Evolutionary conservation across 2,113 vertebrate species (phyloP).

Genomic region (Brachionichthys hirsutus): DNA sequence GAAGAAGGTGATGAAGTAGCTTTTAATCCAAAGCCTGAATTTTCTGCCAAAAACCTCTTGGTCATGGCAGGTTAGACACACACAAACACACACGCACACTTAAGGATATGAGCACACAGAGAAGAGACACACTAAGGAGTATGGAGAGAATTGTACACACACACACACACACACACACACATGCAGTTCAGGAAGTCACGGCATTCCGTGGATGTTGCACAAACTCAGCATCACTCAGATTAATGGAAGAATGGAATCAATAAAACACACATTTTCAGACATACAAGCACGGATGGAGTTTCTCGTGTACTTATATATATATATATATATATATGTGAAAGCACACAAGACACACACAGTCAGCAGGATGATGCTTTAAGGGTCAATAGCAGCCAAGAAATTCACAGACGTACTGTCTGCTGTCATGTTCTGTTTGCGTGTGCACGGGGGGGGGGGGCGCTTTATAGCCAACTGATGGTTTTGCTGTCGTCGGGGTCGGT

Average conservation of each 20-base stretch:
- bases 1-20: constrained; percentile 67
- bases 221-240: constrained; percentile 69
- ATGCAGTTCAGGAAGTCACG: constrained; percentile 38
- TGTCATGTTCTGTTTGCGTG: neutral
- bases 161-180: constrained; percentile 12
- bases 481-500: no score
- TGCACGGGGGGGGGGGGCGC: neutral
- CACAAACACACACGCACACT: constrained; percentile 16
- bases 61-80: constrained; percentile 57
- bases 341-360: constrained; percentile 1
- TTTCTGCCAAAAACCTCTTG: constrained; percentile 63
- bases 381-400: constrained; percentile 6
- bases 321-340: constrained; percentile 27
- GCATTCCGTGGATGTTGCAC: constrained; percentile 55
- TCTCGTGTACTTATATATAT: constrained; percentile 14
- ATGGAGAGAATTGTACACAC: neutral
- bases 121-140: constrained; percentile 18
- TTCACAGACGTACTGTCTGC: no score
- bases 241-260: constrained; percentile 56
- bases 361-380: constrained; percentile 21
- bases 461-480: no score
- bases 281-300: constrained; percentile 30
- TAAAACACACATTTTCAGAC: constrained; percentile 44
- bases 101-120: constrained; percentile 27
- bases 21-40: constrained; percentile 72